Conservation (phyloP, 2,888 invertebrate genomes). For the Meganola albula region DNA sequence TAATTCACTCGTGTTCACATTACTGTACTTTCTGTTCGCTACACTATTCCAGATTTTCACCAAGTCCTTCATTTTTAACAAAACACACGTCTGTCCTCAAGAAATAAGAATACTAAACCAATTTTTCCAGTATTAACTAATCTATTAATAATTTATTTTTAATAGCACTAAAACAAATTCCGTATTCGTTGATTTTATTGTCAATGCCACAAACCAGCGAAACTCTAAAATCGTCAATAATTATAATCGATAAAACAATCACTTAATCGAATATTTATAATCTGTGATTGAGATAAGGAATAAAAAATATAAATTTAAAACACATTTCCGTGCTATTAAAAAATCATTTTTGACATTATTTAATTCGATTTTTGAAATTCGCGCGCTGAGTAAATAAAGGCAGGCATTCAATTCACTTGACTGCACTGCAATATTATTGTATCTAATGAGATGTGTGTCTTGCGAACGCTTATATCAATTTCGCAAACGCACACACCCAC, state of each 20-base stretch:
- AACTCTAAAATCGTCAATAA: too few species aligned
- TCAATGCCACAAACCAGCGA: slow-evolving; percentile 17
- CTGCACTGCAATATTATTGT: slow-evolving; percentile 18
- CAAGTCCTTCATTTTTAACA: slow-evolving; percentile 78
- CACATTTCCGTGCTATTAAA: too few species aligned
- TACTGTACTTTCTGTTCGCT: slow-evolving; percentile 74
- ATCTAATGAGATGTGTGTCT: slow-evolving; percentile 27
- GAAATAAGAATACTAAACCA: slow-evolving; percentile 9
- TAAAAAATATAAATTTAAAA: too few species aligned
- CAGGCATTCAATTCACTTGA: slow-evolving; percentile 19
- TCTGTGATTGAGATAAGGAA: too few species aligned
- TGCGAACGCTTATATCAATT: slow-evolving; percentile 34
- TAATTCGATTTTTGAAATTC: slow-evolving; percentile 3
- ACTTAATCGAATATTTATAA: too few species aligned
- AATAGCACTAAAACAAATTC: slow-evolving; percentile 25
- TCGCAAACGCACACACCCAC: slow-evolving; percentile 26
- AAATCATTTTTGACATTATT: too few species aligned
- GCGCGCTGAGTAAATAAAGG: slow-evolving; percentile 23
- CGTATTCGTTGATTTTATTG: slow-evolving; percentile 14
- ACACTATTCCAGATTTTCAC: slow-evolving; percentile 77
- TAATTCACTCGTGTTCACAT: slow-evolving; percentile 63
- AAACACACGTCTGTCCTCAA: slow-evolving; percentile 21
- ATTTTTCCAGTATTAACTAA: slow-evolving; percentile 22
- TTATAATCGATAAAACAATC: too few species aligned
- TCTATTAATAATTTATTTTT: slow-evolving; percentile 29